Conservation (phyloP, 2,113 vertebrate genomes). For the Xenus cinereus region DNA sequence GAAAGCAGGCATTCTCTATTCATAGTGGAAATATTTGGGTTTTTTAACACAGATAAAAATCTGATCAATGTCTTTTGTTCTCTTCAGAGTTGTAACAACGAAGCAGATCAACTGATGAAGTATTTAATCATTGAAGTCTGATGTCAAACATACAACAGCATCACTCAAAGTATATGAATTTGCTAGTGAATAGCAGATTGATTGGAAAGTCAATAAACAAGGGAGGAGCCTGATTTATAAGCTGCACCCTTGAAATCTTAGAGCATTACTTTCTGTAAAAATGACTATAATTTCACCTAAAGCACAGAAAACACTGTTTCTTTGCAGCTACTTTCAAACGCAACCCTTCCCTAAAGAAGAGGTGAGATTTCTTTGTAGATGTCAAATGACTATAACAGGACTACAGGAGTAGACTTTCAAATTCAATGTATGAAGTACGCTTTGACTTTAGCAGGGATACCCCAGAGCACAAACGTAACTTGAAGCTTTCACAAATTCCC, state of each 20-base stretch:
- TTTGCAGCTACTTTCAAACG: neutral
- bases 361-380: neutral
- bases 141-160: neutral
- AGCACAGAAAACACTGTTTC: neutral
- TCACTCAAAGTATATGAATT: neutral
- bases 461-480: neutral
- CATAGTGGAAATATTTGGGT: neutral
- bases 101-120: neutral
- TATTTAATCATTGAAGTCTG: neutral
- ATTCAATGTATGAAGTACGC: neutral
- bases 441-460: neutral
- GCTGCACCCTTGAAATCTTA: neutral
- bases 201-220: neutral
- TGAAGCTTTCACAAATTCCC: neutral
- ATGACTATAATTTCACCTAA: neutral
- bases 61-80: neutral
- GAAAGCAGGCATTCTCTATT: neutral
- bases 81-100: neutral
- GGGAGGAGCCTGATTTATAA: no score
- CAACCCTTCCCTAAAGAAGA: neutral
- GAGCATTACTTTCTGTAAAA: neutral
- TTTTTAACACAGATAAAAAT: neutral
- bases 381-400: neutral
- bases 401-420: neutral
- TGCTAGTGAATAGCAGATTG: neutral